phyloP scores from a whole-genome alignment of 2,113 vertebrate genomes.

The Mastomys coucha region DNA sequence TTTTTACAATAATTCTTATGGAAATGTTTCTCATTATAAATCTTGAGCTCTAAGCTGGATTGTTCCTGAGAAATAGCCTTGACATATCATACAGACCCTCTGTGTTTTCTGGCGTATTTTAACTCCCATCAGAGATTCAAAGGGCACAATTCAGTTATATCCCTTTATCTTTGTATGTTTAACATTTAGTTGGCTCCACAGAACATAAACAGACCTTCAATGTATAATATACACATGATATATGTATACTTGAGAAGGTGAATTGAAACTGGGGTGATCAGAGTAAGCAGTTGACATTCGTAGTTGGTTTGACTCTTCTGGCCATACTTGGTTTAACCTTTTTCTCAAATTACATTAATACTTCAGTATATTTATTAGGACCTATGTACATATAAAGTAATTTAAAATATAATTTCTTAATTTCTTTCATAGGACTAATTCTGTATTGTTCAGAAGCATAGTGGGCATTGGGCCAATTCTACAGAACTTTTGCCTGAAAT shows the following conservation, averaged over 20 bases:
- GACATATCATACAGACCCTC: not conserved
- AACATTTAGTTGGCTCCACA: not conserved
- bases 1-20: conserved; percentile 41
- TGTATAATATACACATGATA: not conserved
- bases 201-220: not conserved
- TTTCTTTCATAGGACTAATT: conserved; percentile 23
- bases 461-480: conserved; percentile 15
- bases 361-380: not conserved
- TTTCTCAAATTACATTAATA: conserved; percentile 20
- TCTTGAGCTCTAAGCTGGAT: not conserved
- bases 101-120: not conserved
- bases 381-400: conserved; percentile 20
- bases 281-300: not conserved
- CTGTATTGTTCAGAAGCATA: conserved; percentile 38
- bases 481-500: conserved; percentile 72
- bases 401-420: conserved; percentile 16
- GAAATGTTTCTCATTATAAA: conserved; percentile 56
- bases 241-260: not conserved
- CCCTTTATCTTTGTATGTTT: not conserved
- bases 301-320: not conserved
- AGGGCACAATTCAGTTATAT: not conserved
- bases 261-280: not conserved
- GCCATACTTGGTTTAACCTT: not conserved
- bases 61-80: conserved; percentile 15
- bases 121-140: not conserved